These are phyloP conservation scores for Heliconius melpomene DNA, from an alignment of 1,140 invertebrate genomes.

Conservation along the genomic window DNA sequence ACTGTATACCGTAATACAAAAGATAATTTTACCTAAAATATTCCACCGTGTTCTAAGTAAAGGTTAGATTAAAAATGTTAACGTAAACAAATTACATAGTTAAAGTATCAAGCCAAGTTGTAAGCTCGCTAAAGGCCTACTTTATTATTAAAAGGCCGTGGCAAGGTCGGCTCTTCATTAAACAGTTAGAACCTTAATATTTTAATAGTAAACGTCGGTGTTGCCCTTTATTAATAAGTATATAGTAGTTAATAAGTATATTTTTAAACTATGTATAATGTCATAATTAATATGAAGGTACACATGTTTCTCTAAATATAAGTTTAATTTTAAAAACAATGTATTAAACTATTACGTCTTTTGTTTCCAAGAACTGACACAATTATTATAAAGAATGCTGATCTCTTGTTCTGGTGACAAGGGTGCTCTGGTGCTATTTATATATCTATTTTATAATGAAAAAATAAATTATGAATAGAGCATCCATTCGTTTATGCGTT, in stretches of 20 bases:
- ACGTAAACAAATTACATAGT: slow-evolving; percentile 6
- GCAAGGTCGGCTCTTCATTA: slow-evolving; percentile 13
- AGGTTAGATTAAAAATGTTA: neutral
- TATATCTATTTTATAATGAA: too few relatives aligned
- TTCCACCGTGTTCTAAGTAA: neutral
- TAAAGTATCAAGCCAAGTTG: neutral
- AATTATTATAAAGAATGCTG: too few relatives aligned
- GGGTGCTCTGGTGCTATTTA: too few relatives aligned
- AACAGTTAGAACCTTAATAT: neutral
- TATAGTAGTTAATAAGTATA: too few relatives aligned
- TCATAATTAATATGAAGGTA: neutral
- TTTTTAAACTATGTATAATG: neutral
- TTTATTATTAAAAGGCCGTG: slow-evolving; percentile 13
- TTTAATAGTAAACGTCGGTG: neutral
- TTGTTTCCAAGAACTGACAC: too few relatives aligned
- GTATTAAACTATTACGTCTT: too few relatives aligned
- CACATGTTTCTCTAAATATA: neutral
- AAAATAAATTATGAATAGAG: too few relatives aligned
- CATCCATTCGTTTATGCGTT: too few relatives aligned
- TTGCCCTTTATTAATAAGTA: neutral
- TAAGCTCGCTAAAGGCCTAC: slow-evolving; percentile 3
- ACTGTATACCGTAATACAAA: too few relatives aligned
- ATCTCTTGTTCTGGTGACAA: too few relatives aligned
- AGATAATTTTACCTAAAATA: too few relatives aligned
- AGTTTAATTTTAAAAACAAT: too few relatives aligned